phyloP scores from a whole-genome alignment of 2,113 vertebrate species.

The Channa argus region DNA sequence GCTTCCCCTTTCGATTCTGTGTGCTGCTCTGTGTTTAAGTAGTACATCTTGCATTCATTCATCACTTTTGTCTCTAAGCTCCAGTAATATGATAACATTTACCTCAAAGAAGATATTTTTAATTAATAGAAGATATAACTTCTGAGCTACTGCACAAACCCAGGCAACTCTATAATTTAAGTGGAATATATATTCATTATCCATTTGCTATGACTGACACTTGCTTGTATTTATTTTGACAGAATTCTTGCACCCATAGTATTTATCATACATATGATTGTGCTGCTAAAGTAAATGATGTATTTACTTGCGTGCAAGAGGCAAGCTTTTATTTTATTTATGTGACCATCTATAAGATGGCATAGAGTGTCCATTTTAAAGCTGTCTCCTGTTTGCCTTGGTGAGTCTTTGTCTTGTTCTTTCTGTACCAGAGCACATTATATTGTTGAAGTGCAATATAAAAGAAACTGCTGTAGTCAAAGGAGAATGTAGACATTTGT shows the following conservation, averaged over 20 bases:
- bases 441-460: constrained; percentile 69
- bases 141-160: neutral
- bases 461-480: constrained; percentile 38
- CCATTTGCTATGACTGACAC: neutral
- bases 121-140: constrained; percentile 1
- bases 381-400: constrained; percentile 62
- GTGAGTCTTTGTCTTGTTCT: constrained; percentile 54
- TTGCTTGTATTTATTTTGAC: neutral
- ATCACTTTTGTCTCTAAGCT: neutral
- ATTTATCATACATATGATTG: neutral
- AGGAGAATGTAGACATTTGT: constrained; percentile 70
- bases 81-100: neutral
- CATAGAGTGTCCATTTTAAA: constrained; percentile 24
- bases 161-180: neutral
- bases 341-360: neutral
- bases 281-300: constrained; percentile 16
- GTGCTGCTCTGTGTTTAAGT: constrained; percentile 31
- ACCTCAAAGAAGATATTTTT: neutral
- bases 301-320: constrained; percentile 3
- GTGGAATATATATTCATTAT: neutral
- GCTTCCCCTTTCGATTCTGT: constrained; percentile 11
- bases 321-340: constrained; percentile 13
- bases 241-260: constrained; percentile 49
- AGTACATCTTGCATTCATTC: neutral
- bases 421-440: constrained; percentile 67